These are phyloP conservation scores for Ciconia maguari DNA, from an alignment of 2,113 vertebrate species.

Conservation along the genomic window DNA sequence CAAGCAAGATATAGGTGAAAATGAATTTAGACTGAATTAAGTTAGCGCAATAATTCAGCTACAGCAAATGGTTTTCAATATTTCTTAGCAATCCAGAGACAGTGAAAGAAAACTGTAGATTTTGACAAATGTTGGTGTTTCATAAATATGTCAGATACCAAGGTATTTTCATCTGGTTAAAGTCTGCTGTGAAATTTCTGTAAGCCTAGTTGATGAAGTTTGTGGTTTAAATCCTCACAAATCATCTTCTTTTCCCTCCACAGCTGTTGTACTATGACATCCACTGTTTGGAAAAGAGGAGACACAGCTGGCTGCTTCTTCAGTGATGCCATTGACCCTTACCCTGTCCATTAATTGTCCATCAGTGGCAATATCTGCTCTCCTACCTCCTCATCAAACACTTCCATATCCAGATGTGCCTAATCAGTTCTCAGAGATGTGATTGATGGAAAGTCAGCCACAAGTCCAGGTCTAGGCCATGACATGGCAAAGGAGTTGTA, in stretches of 20 bases:
- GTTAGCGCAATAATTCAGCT: not conserved
- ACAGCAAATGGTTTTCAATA: not conserved
- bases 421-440: not conserved
- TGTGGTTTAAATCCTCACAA: not conserved
- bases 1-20: not conserved
- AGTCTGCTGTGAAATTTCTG: not conserved
- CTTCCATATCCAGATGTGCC: not conserved
- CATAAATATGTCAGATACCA: not conserved
- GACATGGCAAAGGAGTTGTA: not conserved
- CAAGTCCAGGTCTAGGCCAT: not conserved
- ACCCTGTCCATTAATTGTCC: constrained; percentile 9
- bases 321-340: not conserved
- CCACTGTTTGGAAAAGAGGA: not conserved
- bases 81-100: not conserved
- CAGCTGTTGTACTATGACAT: not conserved
- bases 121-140: not conserved
- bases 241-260: not conserved
- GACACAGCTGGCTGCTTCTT: not conserved
- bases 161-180: not conserved
- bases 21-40: not conserved
- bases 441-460: not conserved
- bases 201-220: not conserved
- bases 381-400: not conserved
- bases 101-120: not conserved
- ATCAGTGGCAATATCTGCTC: not conserved